These are phyloP conservation scores for Mythimna loreyi DNA, from an alignment of 2,888 invertebrate genomes.

Conservation along the genomic window DNA sequence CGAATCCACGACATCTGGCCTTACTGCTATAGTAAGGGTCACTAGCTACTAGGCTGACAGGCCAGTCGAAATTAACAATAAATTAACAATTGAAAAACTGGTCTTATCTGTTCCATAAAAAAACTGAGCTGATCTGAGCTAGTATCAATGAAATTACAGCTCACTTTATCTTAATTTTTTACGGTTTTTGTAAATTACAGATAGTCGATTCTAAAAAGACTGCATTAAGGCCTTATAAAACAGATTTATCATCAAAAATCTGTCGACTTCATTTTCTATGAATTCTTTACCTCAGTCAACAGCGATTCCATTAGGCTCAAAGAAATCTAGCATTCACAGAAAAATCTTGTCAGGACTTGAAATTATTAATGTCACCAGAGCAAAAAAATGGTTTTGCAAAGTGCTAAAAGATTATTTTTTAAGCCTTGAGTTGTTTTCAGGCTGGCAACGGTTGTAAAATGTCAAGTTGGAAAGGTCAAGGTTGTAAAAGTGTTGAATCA, in stretches of 20 bases:
- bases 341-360: constrained; percentile 18
- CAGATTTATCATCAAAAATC: constrained; percentile 12
- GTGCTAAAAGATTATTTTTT: constrained; percentile 33
- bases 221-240: constrained; percentile 2
- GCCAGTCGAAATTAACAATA: too few species aligned
- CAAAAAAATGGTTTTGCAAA: constrained; percentile 24
- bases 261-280: constrained; percentile 9
- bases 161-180: not conserved
- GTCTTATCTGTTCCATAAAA: too few species aligned
- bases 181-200: not conserved
- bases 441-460: constrained; percentile 28
- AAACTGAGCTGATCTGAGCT: not conserved
- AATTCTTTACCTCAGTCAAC: constrained; percentile 11
- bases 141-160: not conserved
- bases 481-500: constrained; percentile 45
- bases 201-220: not conserved
- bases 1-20: too few species aligned
- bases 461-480: constrained; percentile 38
- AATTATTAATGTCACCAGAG: constrained; percentile 22
- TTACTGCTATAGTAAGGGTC: too few species aligned
- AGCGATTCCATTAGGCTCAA: constrained; percentile 24
- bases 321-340: constrained; percentile 35
- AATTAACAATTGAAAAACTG: not conserved
- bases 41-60: too few species aligned
- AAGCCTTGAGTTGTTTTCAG: constrained; percentile 34